Evolutionary conservation across 2,113 vertebrate species (phyloP), one percentile per base, ranked within the genome.

Genomic region (Myodes glareolus): DNA sequence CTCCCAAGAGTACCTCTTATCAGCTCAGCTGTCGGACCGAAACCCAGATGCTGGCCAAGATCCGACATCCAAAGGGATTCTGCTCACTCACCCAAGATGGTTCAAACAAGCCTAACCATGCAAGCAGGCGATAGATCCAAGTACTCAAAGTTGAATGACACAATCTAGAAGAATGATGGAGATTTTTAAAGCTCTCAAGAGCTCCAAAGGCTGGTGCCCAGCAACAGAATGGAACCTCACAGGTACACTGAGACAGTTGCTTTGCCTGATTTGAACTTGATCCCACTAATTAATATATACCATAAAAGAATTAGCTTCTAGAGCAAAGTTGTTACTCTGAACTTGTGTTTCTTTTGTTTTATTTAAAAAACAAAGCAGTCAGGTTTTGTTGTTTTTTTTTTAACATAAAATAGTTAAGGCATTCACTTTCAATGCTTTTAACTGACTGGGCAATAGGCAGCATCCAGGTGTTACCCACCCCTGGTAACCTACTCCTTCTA

Each of bases 1-100:
- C 45, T 93, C 68, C 92, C 73, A 67, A 63, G 82, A 93, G 88
- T 75, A 50, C 65, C 33, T 72, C 29, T 81, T 47, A 68, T 77
- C 61, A 92, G 27, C 17, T 94, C 73, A 82, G 89, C 87, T 87
- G 25, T 87, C 45, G 77, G 80, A 95, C 72, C 42, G 36, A 17
- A 94, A 82, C 80, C 47, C 78, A 90, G 75, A 92, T 76, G 80
- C 52, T 81, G 87, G 82, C 55, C 42, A 94, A 95, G 82, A 88
- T 90, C 70, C 90, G n/a, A 94, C 80, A 75, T 65, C 68, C 87
- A 7, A 0, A 86, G 29, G 84, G 55, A 78, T 67, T 70, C 68
- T 42, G 19, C 52, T 55, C 10, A n/a, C n/a, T 89, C 70, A 82
- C 45, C 68, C 33, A 5, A 75, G 47, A 76, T 9, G 33, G 39